A percentile compares a stretch with the other conserved stretches of the same genome.
phyloP scores from a whole-genome alignment of 2,797 vertebrate genomes.

The Semotilus atromaculatus region DNA sequence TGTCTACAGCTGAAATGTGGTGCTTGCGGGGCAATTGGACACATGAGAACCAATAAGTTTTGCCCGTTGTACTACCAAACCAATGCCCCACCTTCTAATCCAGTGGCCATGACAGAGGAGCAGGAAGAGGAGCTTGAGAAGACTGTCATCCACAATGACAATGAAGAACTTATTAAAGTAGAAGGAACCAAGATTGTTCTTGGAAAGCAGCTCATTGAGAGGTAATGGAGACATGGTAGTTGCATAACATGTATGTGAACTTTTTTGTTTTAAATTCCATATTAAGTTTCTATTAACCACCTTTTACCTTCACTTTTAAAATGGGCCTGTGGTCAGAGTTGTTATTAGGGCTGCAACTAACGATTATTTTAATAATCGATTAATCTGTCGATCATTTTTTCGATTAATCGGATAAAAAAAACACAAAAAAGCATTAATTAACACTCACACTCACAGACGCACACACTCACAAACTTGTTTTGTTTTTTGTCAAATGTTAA shows the following conservation, averaged over 20 bases:
- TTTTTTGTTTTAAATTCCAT: neutral
- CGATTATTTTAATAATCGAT: too few species aligned
- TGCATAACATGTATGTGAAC: neutral
- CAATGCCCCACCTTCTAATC: slow-evolving; percentile 96
- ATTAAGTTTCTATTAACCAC: neutral
- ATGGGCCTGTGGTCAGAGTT: neutral
- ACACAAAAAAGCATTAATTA: too few species aligned
- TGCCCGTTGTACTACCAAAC: slow-evolving; percentile 99
- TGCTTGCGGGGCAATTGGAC: slow-evolving; percentile 96
- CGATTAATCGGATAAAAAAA: too few species aligned
- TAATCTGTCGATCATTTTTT: too few species aligned
- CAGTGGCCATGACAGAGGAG: slow-evolving; percentile 99
- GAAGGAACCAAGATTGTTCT: slow-evolving; percentile 98
- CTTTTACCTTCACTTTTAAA: neutral
- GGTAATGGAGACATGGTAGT: slow-evolving; percentile 73
- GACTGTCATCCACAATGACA: slow-evolving; percentile 97
- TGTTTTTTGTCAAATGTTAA: too few species aligned
- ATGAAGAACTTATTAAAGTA: slow-evolving; percentile 98
- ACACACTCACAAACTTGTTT: too few species aligned
- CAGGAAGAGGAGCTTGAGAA: slow-evolving; percentile 99
- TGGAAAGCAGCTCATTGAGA: slow-evolving; percentile 98
- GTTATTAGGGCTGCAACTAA: too few species aligned
- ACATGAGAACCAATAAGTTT: slow-evolving; percentile 99
- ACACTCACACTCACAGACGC: too few species aligned
- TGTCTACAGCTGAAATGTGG: slow-evolving; percentile 92